These are phyloP conservation scores for Poecilia gillii DNA, from an alignment of 2,797 vertebrate genomes.

Conservation along the genomic window DNA sequence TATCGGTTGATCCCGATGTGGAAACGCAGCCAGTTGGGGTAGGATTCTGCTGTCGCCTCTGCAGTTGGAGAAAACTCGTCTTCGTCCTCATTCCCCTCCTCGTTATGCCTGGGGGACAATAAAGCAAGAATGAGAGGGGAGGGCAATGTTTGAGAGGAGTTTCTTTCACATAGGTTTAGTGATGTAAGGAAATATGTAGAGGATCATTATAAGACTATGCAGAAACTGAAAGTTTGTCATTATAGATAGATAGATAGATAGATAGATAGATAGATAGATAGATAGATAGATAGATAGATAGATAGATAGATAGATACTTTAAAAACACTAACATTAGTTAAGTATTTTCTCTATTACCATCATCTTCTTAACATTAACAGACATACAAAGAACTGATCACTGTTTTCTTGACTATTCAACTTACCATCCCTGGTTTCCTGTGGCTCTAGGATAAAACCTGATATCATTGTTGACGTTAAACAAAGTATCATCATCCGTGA, in stretches of 20 bases:
- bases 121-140: not conserved
- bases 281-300: slow-evolving; percentile 15
- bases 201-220: not conserved
- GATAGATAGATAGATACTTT: slow-evolving; percentile 5
- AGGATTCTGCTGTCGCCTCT: slow-evolving; percentile 86
- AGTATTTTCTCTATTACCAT: not conserved
- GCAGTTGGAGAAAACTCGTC: slow-evolving; percentile 87
- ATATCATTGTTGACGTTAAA: slow-evolving; percentile 95
- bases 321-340: too few species aligned
- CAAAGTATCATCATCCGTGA: slow-evolving; percentile 89
- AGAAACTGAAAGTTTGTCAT: not conserved
- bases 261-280: slow-evolving; percentile 12
- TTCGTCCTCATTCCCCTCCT: slow-evolving; percentile 85
- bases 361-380: not conserved
- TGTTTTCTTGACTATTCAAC: slow-evolving; percentile 37
- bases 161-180: not conserved
- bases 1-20: slow-evolving; percentile 96
- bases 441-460: slow-evolving; percentile 88
- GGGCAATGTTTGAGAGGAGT: not conserved
- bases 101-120: slow-evolving; percentile 84
- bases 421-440: slow-evolving; percentile 90
- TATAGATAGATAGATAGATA: not conserved
- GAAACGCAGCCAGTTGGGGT: slow-evolving; percentile 97
- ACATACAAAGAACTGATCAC: not conserved
- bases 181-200: not conserved